These are phyloP conservation scores for Chironomus tepperi DNA, from an alignment of 1,140 invertebrate genomes.

Conservation along the genomic window DNA sequence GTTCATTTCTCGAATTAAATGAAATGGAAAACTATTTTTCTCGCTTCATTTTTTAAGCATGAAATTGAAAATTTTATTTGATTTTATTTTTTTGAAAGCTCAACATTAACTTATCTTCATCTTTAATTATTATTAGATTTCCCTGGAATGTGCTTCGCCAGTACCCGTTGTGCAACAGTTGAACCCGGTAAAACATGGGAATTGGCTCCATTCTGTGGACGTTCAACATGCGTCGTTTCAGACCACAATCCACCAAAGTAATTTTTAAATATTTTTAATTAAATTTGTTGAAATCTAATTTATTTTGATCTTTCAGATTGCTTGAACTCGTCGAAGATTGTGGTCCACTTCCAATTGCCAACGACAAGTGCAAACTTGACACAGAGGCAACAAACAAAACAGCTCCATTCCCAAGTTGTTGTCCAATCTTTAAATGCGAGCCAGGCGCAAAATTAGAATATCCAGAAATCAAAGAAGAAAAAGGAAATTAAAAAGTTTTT, in stretches of 20 bases:
- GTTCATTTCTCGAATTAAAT: too few species aligned
- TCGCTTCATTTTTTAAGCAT: too few species aligned
- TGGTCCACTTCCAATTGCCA: conserved; percentile 71
- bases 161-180: conserved; percentile 76
- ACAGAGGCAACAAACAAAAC: conserved; percentile 81
- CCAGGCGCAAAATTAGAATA: conserved; percentile 74
- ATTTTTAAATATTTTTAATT: conserved; percentile 19
- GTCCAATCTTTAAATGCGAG: conserved; percentile 76
- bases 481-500: conserved; percentile 32
- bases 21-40: too few species aligned
- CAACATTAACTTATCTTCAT: too few species aligned
- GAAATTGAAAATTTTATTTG: too few species aligned
- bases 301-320: conserved; percentile 41
- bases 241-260: conserved; percentile 54
- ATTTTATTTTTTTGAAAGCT: too few species aligned
- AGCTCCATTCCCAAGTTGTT: conserved; percentile 73
- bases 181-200: conserved; percentile 77
- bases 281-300: not conserved
- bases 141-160: conserved; percentile 80
- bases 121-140: conserved; percentile 58
- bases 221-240: conserved; percentile 70
- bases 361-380: conserved; percentile 77
- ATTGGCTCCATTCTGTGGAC: conserved; percentile 75
- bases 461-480: conserved; percentile 59
- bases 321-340: conserved; percentile 81